Base-by-base conservation (phyloP, 2,888 invertebrate genomes). In the Cerceris rybyensis region DNA sequence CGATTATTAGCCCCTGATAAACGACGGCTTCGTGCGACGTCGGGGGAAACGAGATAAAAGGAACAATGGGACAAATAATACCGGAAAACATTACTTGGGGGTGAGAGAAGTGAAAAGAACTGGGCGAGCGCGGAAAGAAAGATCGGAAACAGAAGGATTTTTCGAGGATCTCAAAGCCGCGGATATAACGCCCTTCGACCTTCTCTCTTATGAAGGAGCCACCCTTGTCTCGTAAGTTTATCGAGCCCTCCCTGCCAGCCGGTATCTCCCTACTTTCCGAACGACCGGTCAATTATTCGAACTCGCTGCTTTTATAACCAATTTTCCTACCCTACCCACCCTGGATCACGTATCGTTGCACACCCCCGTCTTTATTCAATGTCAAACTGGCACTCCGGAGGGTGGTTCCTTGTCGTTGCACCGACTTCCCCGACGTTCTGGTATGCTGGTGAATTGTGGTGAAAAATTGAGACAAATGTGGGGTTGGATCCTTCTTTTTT, bases 51-150 rank as follows among this genome's bases (percentile, higher is more conserved):
- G 11, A 9, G 50, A 42, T 28, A 28, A 28, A 16, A 52, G 50
- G 16, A 41, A 42, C 59, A 43, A 59, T 63, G 58, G 67, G 46
- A 64, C 59, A 67, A 64, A 68, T 67, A 73, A 72, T 52, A 50
- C 16, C 73, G 57, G 54, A 42, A 41, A 59, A 59, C 13, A 41
- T 11, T 14, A 41, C 13, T 42, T 7, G 11, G n/a, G 58, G 41
- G 13, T 42, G 11, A 17, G 28, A 14, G 46, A 58, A 28, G 46
- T 42, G 55, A 17, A 49, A 46, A 6, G 42, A 7, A 14, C 16
- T 43, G 17, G 43, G 42, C 16, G 41, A 43, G 17, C 9, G 57
- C 64, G 41, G 59, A 13, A n/a, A 41, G 42, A 59, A 7, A 14
- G 60, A 46, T 60, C 43, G 17, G 41, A 59, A 59, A 42, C 42